A percentile compares a stretch with the other conserved stretches of the same genome.
phyloP scores from a whole-genome alignment of 2,888 invertebrate species.

The Drosophila anomalata region DNA sequence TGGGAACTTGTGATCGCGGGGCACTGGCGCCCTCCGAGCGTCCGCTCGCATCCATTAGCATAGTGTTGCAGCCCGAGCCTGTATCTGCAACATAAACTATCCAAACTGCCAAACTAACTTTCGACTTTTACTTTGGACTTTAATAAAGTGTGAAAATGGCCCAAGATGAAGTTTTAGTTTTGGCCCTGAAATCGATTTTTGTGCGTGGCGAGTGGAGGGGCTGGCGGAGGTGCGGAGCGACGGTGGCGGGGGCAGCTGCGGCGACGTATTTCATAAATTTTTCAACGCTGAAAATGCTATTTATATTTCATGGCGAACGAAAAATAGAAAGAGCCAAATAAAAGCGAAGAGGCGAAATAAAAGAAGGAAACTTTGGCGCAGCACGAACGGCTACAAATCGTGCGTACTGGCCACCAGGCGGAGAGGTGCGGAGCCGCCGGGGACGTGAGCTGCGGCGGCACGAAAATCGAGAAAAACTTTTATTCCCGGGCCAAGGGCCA shows the following conservation, averaged over 20 bases:
- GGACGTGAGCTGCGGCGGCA: slow-evolving; percentile 11
- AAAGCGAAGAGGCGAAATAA: slow-evolving; percentile 30
- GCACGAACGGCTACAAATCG: slow-evolving; percentile 78
- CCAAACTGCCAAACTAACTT: slow-evolving; percentile 67
- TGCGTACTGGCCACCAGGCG: slow-evolving; percentile 59
- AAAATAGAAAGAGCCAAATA: slow-evolving; percentile 34
- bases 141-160: slow-evolving; percentile 78
- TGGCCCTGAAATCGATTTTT: slow-evolving; percentile 65
- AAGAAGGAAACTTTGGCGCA: slow-evolving; percentile 72
- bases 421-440: slow-evolving; percentile 1
- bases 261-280: slow-evolving; percentile 78
- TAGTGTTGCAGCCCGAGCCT: slow-evolving; percentile 4
- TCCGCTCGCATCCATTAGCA: slow-evolving; percentile 53
- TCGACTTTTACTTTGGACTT: slow-evolving; percentile 74
- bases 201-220: slow-evolving; percentile 24
- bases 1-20: slow-evolving; percentile 22
- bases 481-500: slow-evolving; percentile 52
- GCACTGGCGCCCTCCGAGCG: not conserved
- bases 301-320: slow-evolving; percentile 75
- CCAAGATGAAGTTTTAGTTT: slow-evolving; percentile 49
- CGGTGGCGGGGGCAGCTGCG: slow-evolving; percentile 35
- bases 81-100: slow-evolving; percentile 46
- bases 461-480: slow-evolving; percentile 53
- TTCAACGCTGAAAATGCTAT: slow-evolving; percentile 77
- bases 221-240: not conserved